Conservation (phyloP, 2,797 vertebrate species). For the Falco peregrinus region DNA sequence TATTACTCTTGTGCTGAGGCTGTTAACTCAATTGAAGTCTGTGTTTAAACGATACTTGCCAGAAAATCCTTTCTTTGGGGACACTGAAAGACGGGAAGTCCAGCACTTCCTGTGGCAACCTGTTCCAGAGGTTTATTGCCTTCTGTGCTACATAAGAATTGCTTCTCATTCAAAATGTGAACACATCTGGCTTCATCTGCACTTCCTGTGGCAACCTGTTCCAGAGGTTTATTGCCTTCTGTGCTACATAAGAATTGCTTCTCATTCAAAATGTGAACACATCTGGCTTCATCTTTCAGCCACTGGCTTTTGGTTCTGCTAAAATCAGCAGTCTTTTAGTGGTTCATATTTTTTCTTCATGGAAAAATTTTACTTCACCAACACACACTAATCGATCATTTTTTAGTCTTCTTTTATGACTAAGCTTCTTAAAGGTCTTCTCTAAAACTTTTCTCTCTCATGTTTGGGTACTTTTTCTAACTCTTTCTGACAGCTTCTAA, state of each 20-base stretch:
- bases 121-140: background rate
- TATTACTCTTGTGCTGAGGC: background rate
- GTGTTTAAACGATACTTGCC: background rate
- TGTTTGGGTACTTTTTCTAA: background rate
- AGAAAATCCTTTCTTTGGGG: background rate
- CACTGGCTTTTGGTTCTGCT: background rate
- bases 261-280: background rate
- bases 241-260: background rate
- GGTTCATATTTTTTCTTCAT: background rate
- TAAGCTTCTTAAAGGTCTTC: background rate
- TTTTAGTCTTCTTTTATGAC: background rate
- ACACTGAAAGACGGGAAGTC: background rate
- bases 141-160: background rate
- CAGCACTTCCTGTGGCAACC: background rate
- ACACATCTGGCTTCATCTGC: background rate
- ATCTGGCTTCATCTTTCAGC: background rate
- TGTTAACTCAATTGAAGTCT: background rate
- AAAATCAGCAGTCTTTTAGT: background rate
- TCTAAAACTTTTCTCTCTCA: background rate
- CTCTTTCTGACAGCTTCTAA: background rate
- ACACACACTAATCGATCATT: background rate
- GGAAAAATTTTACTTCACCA: background rate
- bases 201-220: too few relatives aligned
- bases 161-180: background rate
- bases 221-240: too few relatives aligned